phyloP scores from a whole-genome alignment of 2,113 vertebrate species.

The Panthera uncia region DNA sequence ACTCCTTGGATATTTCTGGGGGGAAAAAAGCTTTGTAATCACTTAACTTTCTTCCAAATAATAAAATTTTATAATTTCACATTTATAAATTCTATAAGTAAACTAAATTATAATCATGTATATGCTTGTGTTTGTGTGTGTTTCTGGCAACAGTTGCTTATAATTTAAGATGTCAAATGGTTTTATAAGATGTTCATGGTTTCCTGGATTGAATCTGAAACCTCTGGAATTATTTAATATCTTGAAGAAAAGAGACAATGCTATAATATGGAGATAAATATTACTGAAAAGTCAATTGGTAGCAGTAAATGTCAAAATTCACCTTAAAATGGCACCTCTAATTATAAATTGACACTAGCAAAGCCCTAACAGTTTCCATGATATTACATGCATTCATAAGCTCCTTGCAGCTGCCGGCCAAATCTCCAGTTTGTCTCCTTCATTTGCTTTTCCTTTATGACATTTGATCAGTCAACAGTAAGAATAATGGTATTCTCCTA shows the following conservation, averaged over 20 bases:
- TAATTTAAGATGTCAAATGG: constrained; percentile 15
- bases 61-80: constrained; percentile 3
- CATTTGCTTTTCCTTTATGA: constrained; percentile 71
- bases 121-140: background rate
- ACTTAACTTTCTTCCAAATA: background rate
- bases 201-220: background rate
- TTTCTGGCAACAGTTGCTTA: background rate
- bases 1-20: background rate
- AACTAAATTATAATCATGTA: background rate
- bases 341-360: constrained; percentile 66
- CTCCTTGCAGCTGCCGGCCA: constrained; percentile 53
- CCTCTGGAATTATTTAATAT: constrained; percentile 5
- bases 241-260: constrained; percentile 41
- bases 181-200: background rate
- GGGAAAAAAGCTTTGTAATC: background rate
- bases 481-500: background rate
- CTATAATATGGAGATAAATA: constrained; percentile 13
- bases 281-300: constrained; percentile 53
- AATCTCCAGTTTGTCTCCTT: constrained; percentile 44
- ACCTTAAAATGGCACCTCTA: constrained; percentile 70
- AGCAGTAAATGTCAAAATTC: constrained; percentile 69
- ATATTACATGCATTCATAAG: background rate
- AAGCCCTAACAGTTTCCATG: constrained; percentile 40
- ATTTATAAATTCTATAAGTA: constrained; percentile 10
- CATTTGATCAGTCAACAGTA: constrained; percentile 71